phyloP scores from a whole-genome alignment of 2,113 vertebrate species.

The Hoplias malabaricus region DNA sequence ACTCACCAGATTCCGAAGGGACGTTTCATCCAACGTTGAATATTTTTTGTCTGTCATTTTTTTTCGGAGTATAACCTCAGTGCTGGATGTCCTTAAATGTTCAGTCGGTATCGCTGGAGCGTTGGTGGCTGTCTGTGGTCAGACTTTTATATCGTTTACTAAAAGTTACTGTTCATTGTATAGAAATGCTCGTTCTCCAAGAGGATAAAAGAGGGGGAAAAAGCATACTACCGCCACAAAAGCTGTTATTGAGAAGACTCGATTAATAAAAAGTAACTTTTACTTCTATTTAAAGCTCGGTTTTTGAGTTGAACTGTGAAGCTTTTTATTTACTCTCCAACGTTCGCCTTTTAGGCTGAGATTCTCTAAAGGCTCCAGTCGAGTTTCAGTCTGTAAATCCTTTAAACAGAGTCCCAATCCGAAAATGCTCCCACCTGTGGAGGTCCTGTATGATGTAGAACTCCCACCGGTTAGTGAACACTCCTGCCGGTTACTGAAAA shows the following conservation, averaged over 20 bases:
- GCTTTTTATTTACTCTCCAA: too few species aligned
- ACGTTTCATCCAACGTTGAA: constrained; percentile 45
- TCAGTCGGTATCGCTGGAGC: not conserved
- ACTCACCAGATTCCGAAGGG: constrained; percentile 50
- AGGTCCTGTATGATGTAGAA: not conserved
- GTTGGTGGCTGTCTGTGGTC: not conserved
- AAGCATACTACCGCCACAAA: not conserved
- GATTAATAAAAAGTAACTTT: too few species aligned
- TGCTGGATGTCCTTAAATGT: not conserved
- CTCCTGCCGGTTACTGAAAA: not conserved
- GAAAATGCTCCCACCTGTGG: constrained; percentile 2
- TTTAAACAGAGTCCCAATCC: not conserved
- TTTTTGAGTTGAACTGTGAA: too few species aligned
- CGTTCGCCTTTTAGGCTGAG: not conserved
- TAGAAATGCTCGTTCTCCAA: not conserved
- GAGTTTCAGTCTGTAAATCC: not conserved
- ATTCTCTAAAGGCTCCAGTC: too few species aligned
- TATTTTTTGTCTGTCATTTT: constrained; percentile 34
- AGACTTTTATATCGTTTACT: not conserved
- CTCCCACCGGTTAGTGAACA: too few species aligned
- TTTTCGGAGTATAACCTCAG: not conserved
- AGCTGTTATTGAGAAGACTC: too few species aligned
- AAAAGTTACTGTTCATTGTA: not conserved
- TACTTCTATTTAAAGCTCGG: too few species aligned
- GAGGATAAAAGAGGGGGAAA: not conserved